Evolutionary conservation across 2,797 vertebrate species (phyloP), one percentile per base, ranked within the genome.

Genomic region (Molossus molossus): DNA sequence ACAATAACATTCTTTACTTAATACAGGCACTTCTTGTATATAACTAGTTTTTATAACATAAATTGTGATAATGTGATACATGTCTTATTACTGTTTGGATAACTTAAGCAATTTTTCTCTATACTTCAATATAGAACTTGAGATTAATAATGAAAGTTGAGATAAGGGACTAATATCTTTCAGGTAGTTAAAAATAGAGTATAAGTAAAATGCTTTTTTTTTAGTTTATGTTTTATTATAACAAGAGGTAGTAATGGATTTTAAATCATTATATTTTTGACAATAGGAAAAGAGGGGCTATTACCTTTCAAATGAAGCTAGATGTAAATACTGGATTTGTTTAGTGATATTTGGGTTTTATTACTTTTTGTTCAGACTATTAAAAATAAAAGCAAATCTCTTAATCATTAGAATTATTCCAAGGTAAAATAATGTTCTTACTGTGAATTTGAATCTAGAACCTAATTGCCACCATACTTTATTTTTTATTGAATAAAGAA

Each of bases 341-440:
- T 81, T 80, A 84, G 27, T 87, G 37, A 81, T 77, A 83, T 64
- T 96, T 65, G 57, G 33, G 20, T 62, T 89, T 93, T 84, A 64
- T 64, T 67, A 14, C 40, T 96, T 87, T 87, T 58, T 45, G 53
- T 48, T 80, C 37, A 73, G 25, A 48, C 18, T 75, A 62, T 60
- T 73, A 95, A 95, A 96, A 94, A 76, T 87, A 95, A 91, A 94
- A 91, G 69, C 14, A 91, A 96, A 79, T 60, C 20, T 7, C 2
- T 60, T 65, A 70, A 73, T n/a, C 87, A 27, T 80, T 92, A 96
- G 95, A 95, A 84, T 65, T 92, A 21, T 81, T 73, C 8, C 57
- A 72, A 5, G 6, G 10, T 82, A 93, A 94, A 91, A 72, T 55
- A 84, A 27, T 2, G 8, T 33, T 33, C 20, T 17, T 84, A 48